phyloP scores from a whole-genome alignment of 2,888 invertebrate genomes.

The Sepioteuthis lessoniana region DNA sequence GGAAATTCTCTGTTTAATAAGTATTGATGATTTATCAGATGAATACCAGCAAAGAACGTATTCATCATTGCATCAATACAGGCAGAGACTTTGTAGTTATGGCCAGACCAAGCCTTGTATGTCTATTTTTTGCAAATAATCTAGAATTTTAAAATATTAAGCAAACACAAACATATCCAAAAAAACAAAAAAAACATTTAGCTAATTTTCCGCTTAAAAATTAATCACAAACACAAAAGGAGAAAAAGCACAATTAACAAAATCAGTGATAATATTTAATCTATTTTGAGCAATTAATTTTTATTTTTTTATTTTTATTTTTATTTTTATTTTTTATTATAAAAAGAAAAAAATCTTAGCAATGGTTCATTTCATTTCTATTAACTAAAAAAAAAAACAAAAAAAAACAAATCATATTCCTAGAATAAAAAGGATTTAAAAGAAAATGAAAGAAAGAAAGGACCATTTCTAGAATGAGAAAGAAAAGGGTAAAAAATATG shows the following conservation, averaged over 20 bases:
- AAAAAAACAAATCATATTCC: not conserved
- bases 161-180: not conserved
- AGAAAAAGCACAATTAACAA: not conserved
- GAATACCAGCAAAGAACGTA: not conserved
- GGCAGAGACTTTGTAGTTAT: not conserved
- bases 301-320: not conserved
- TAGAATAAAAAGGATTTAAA: not conserved
- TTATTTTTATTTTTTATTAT: not conserved
- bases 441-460: not conserved
- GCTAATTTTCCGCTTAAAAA: not conserved
- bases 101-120: not conserved
- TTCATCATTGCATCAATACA: not conserved
- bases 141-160: not conserved
- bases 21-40: not conserved
- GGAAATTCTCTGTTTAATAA: not conserved
- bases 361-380: conserved; percentile 40
- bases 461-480: conserved; percentile 42
- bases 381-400: not conserved
- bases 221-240: not conserved
- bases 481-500: not conserved
- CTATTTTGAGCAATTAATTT: conserved; percentile 42
- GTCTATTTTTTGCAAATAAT: not conserved
- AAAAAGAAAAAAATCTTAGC: conserved; percentile 11
- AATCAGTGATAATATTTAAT: conserved; percentile 43
- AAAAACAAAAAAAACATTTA: not conserved